A percentile compares a stretch with the other conserved stretches of the same genome.
Conservation (phyloP, 2,797 vertebrate species). For the Phyllotis vaccarum region DNA sequence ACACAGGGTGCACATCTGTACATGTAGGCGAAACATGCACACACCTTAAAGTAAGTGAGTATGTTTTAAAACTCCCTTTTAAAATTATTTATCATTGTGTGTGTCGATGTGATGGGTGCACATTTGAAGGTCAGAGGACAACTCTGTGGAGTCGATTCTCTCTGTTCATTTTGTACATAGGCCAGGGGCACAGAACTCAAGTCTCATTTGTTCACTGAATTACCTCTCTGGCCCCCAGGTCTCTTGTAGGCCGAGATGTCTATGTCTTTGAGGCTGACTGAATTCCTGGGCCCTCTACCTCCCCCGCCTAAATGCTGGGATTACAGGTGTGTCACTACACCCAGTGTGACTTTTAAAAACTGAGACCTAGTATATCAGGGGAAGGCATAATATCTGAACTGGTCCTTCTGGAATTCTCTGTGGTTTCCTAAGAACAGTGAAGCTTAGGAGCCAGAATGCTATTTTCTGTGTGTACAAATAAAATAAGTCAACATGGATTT, state of each 20-base stretch:
- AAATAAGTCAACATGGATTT: slow-evolving; percentile 49
- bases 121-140: no score
- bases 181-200: not conserved
- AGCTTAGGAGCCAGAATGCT: not conserved
- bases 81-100: not conserved
- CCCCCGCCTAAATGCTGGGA: no score
- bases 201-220: not conserved
- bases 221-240: not conserved
- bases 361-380: slow-evolving; percentile 8
- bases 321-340: not conserved
- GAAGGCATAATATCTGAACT: slow-evolving; percentile 57
- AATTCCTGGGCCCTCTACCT: not conserved
- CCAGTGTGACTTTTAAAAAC: not conserved
- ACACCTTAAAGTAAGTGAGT: not conserved
- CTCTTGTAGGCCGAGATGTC: not conserved
- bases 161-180: not conserved
- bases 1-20: not conserved
- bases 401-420: slow-evolving; percentile 64
- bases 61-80: not conserved
- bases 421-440: slow-evolving; percentile 66
- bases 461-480: slow-evolving; percentile 43
- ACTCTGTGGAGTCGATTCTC: not conserved
- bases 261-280: not conserved
- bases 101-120: not conserved
- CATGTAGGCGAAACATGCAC: not conserved